phyloP scores from a whole-genome alignment of 2,113 vertebrate genomes.

The Lepus europaeus region DNA sequence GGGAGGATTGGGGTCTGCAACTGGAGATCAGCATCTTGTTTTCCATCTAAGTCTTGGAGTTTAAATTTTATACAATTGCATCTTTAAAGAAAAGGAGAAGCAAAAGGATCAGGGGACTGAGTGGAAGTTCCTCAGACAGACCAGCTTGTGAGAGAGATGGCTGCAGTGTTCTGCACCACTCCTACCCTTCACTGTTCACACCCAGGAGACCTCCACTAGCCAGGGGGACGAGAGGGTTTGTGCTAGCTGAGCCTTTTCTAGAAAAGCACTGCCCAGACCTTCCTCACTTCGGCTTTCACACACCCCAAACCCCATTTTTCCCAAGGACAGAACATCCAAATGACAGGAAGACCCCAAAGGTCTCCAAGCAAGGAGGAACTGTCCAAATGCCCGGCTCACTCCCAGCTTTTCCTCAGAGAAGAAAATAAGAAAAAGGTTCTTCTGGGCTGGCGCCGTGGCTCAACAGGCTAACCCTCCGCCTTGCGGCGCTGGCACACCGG shows the following conservation, averaged over 20 bases:
- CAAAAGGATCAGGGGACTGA: background rate
- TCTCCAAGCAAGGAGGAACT: background rate
- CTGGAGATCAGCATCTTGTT: background rate
- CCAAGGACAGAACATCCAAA: background rate
- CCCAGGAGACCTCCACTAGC: background rate
- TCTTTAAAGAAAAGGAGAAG: background rate
- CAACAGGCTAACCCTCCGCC: too few species aligned
- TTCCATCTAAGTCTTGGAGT: background rate
- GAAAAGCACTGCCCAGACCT: background rate
- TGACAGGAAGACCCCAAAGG: background rate
- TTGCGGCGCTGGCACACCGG: too few species aligned
- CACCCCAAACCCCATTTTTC: background rate
- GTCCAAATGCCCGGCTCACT: background rate
- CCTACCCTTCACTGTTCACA: background rate
- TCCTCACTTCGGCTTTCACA: background rate
- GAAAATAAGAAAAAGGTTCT: background rate
- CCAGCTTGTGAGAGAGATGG: background rate
- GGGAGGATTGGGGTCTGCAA: background rate
- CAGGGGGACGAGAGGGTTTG: background rate
- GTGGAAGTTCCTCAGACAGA: background rate
- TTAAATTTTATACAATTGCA: slow-evolving; percentile 39
- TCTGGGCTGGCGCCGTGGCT: too few species aligned
- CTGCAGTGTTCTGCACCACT: background rate
- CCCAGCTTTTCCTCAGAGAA: slow-evolving; percentile 38
- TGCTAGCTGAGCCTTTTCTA: background rate